Evolutionary conservation across 2,797 vertebrate genomes (phyloP), one percentile per base, ranked within the genome.

Genomic region (Notolepis coatsorum): DNA sequence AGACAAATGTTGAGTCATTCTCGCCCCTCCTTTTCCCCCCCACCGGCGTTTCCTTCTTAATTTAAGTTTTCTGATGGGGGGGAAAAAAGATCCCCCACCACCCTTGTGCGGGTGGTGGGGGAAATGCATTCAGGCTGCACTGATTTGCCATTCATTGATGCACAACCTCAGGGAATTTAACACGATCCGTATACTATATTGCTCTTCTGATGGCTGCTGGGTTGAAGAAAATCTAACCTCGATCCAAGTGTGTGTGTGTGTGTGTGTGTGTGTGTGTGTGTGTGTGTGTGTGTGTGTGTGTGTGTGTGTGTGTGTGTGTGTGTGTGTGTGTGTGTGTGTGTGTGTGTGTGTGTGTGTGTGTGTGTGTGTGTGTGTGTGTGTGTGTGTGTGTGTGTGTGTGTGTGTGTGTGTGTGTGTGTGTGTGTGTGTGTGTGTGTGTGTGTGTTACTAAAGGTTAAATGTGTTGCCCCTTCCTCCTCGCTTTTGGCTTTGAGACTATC

Each of bases 401-500:
- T 43, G 53, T 42, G 39, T 33, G 27, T 30, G 17, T 45, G 27
- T 30, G 18, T 58, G 30, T 7, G 3, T 37, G 12, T 37, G 28
- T 15, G 42, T 7, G 39, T 15, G 15, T 45, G 39, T 31, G 42
- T 47, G 8, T 15, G 18, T 33, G 13, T 21, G 3, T 31, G 23
- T 31, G 5, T 41, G 24, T 56, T 33, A 28, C 25, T 37, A 45
- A 48, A 74, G 75, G 73, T 84, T 81, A 81, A 75, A 61, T 56
- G 66, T 27, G 33, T 67, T 74, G 56, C 48, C 64, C 7, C 77
- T 79, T 21, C 20, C 12, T 65, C 15, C 75, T 30, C 64, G 58
- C 38, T 69, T 61, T 77, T 73, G 75, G 62, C 61, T 68, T 53
- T 64, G 23, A 81, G 58, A 68, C 62, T 48, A 68, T 74, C 48